A percentile compares a stretch with the other conserved stretches of the same genome.
Evolutionary conservation across 2,888 invertebrate genomes (phyloP).

Genomic region (Taphrorychus bicolor): DNA sequence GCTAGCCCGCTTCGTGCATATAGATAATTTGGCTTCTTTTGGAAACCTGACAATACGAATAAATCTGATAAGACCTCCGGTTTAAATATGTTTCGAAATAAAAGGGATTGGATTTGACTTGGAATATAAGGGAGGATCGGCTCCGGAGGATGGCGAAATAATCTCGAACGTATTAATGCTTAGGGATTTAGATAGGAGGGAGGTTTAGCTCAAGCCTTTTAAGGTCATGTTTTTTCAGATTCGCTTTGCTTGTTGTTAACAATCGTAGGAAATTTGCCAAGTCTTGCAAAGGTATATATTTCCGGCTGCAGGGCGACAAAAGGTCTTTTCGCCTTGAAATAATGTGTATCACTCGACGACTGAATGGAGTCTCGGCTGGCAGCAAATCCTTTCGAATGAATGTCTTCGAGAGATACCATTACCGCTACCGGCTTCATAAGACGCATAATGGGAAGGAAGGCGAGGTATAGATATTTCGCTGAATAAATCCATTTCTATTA

Average conservation of each 20-base stretch:
- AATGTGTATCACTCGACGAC: conserved; percentile 35
- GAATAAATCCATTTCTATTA: conserved; percentile 6
- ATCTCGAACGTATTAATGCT: conserved; percentile 14
- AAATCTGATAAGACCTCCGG: conserved; percentile 35
- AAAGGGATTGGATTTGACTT: conserved; percentile 28
- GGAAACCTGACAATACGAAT: conserved; percentile 38
- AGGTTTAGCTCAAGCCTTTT: not conserved
- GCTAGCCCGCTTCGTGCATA: conserved; percentile 32
- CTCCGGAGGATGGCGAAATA: conserved; percentile 15
- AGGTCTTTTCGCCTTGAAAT: conserved; percentile 32
- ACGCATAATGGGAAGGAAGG: conserved; percentile 17
- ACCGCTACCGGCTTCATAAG: conserved; percentile 23
- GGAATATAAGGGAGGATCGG: conserved; percentile 29
- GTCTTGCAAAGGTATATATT: not conserved
- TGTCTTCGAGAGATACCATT: conserved; percentile 43
- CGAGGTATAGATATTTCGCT: not conserved
- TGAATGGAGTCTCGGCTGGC: conserved; percentile 25
- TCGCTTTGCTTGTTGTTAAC: too few species aligned
- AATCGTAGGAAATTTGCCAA: not conserved
- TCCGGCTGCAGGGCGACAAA: conserved; percentile 14
- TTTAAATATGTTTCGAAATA: conserved; percentile 39
- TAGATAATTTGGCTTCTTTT: conserved; percentile 39
- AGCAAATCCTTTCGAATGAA: conserved; percentile 43
- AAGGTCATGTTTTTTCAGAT: too few species aligned
- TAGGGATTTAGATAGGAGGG: not conserved